A percentile compares a stretch with the other conserved stretches of the same genome.
These are phyloP conservation scores for Lycocerus yunnanus DNA, from an alignment of 2,888 invertebrate genomes.

Conservation along the genomic window DNA sequence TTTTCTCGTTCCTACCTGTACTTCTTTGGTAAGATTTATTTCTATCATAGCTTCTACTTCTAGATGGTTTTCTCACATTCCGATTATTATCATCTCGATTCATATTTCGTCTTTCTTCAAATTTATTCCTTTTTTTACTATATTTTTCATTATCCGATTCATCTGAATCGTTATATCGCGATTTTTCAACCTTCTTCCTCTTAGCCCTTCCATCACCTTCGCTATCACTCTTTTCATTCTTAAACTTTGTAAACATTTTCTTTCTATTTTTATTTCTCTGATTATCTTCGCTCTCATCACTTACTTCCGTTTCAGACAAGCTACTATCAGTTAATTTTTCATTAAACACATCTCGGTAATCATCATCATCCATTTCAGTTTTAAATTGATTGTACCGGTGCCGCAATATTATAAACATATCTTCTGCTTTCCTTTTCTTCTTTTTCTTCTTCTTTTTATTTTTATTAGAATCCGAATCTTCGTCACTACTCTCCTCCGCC, in stretches of 20 bases:
- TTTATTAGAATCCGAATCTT: slow-evolving; percentile 44
- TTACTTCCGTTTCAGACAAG: slow-evolving; percentile 31
- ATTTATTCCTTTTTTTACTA: not conserved
- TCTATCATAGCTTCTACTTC: not conserved
- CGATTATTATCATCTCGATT: not conserved
- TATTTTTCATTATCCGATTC: not conserved
- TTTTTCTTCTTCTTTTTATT: slow-evolving; percentile 42
- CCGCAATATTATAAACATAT: slow-evolving; percentile 71
- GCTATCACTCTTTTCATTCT: not conserved
- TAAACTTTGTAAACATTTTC: slow-evolving; percentile 19
- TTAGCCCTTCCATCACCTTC: not conserved
- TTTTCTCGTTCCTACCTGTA: not conserved
- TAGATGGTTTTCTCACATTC: not conserved
- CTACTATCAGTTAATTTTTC: slow-evolving; percentile 53
- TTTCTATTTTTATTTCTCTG: not conserved
- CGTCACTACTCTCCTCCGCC: slow-evolving; percentile 43
- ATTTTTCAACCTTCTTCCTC: not conserved
- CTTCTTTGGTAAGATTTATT: slow-evolving; percentile 19
- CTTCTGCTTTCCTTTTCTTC: slow-evolving; percentile 52
- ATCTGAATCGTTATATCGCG: not conserved
- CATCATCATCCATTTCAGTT: slow-evolving; percentile 56
- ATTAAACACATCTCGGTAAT: slow-evolving; percentile 52
- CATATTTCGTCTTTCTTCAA: not conserved
- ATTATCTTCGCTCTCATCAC: slow-evolving; percentile 7
- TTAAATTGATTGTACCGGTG: slow-evolving; percentile 72